These are phyloP conservation scores for Mesocentrotus franciscanus DNA, from an alignment of 53 echinoderm and acorn worm species.

Conservation along the genomic window DNA sequence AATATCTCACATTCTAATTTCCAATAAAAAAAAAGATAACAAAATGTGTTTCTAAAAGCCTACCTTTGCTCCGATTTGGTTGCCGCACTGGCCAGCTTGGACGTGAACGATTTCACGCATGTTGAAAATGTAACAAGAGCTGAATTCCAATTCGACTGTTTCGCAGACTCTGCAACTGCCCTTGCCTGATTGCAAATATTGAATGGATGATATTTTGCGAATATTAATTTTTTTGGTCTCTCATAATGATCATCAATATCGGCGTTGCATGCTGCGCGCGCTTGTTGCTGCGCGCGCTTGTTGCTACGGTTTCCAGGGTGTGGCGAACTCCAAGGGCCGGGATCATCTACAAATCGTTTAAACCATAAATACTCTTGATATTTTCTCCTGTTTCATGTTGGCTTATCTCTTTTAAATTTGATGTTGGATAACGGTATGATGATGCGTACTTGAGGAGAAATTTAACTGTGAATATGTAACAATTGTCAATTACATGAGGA, in stretches of 20 bases:
- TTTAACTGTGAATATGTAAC: too few species aligned
- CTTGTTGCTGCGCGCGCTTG: neutral
- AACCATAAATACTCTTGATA: neutral
- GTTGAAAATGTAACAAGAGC: conserved; percentile 54
- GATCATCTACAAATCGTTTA: neutral
- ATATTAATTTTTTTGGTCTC: neutral
- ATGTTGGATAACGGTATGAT: neutral
- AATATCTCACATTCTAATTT: too few species aligned
- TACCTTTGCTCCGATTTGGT: conserved; percentile 96
- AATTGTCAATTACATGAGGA: too few species aligned
- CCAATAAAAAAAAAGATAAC: too few species aligned
- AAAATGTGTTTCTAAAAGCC: too few species aligned
- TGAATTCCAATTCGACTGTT: neutral
- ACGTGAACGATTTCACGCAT: conserved; percentile 98
- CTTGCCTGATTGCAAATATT: neutral
- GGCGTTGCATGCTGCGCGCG: neutral
- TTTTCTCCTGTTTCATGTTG: neutral
- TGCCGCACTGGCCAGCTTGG: conserved; percentile 96
- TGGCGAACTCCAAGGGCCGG: neutral
- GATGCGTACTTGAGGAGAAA: too few species aligned
- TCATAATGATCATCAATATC: neutral
- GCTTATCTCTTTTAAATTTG: neutral
- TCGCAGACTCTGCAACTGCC: neutral
- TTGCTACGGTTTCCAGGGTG: neutral
- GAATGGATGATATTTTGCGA: neutral